Base-by-base conservation (phyloP, 2,113 vertebrate species). In the Leucosticte australis region DNA sequence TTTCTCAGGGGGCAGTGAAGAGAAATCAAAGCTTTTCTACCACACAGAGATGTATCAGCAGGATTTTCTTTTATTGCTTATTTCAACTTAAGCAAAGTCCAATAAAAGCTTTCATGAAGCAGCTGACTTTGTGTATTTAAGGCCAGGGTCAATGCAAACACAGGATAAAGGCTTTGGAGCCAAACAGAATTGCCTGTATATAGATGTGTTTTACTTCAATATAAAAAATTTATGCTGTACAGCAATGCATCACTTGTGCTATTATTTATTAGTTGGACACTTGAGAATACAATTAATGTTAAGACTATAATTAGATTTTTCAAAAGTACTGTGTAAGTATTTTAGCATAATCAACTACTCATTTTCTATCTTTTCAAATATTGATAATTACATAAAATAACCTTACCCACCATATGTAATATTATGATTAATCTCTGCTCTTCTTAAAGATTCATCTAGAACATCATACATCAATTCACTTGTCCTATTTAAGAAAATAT, bases 371-470 rank as follows among this genome's bases (percentile, higher is more conserved):
- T 39, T 83, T 63, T 21, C 57, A 74, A 78, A 60, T 11, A 92
- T 14, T 83, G 19, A 20, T 31, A 35, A 76, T 60, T 53, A 65
- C 15, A 88, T 22, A 91, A 96, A 77, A 94, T 55, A 82, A 30
- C 35, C 23, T 83, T 94, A 98, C 97, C 71, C 94, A 99, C 99
- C 99, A 49, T 99, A 99, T 41, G 99, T 99, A 97, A 99, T 98
- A 97, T 99, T 99, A 97, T 99, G 99, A 97, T 99, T 99, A 97
- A 99, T 98, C 97, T 99, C 99, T n/a, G 99, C 99, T 98, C 99
- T 98, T 97, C 98, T 98, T 97, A 99, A 98, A 87, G 99, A 99
- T 96, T 99, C 99, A 68, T 99, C 99, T 42, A 99, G 98, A 95
- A 99, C 98, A 79, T 99, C 99, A 96, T 99, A 99, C 98, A 99